Conservation (phyloP, 1,140 invertebrate genomes). For the Teleogryllus occipitalis region DNA sequence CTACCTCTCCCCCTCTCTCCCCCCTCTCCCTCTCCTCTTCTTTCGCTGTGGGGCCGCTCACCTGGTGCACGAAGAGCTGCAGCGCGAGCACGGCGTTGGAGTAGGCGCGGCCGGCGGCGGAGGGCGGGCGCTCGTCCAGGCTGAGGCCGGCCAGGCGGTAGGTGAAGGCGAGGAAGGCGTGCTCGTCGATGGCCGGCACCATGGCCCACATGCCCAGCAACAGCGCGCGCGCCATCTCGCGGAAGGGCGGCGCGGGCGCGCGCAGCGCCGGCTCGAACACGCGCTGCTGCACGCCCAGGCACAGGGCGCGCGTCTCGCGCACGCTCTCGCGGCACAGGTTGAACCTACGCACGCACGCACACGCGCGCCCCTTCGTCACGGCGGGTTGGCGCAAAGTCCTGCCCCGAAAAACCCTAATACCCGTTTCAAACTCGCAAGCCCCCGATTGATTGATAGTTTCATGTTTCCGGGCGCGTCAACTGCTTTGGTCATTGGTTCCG, state of each 20-base stretch:
- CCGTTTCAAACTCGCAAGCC: not conserved
- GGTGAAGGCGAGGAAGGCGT: constrained; percentile 38
- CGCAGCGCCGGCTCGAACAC: constrained; percentile 34
- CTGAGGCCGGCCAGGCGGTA: constrained; percentile 29
- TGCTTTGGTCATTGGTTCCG: too few relatives aligned
- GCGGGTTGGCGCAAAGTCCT: not conserved
- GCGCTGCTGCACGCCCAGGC: constrained; percentile 35
- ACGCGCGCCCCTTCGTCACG: not conserved
- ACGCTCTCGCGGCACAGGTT: constrained; percentile 41
- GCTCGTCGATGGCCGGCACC: constrained; percentile 35
- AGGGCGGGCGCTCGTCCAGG: not conserved
- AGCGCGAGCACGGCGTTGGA: constrained; percentile 38
- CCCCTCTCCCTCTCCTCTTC: too few relatives aligned
- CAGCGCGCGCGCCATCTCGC: constrained; percentile 34
- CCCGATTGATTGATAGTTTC: not conserved
- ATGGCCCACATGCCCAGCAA: constrained; percentile 37
- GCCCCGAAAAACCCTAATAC: not conserved
- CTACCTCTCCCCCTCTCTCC: too few relatives aligned
- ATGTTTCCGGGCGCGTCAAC: not conserved
- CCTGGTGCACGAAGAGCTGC: constrained; percentile 37
- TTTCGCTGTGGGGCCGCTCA: too few relatives aligned
- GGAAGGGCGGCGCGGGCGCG: constrained; percentile 28
- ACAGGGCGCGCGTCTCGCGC: constrained; percentile 34
- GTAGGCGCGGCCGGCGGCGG: constrained; percentile 21
- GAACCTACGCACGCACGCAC: constrained; percentile 31